phyloP scores from a whole-genome alignment of 2,888 invertebrate species.

The Pachydiplax longipennis region DNA sequence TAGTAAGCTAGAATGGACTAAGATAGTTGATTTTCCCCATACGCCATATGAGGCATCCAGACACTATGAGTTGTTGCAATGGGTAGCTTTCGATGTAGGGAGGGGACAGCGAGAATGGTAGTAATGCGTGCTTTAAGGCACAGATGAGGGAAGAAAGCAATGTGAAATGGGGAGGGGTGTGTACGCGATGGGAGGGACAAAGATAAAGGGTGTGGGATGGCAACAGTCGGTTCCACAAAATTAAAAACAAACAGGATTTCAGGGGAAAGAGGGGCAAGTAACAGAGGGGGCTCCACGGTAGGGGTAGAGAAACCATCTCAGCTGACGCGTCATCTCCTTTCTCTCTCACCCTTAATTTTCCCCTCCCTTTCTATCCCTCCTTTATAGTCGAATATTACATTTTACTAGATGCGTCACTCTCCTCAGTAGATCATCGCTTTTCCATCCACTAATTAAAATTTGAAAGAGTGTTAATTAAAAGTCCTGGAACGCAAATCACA shows the following conservation, averaged over 20 bases:
- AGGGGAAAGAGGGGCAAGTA: not conserved
- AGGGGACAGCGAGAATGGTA: not conserved
- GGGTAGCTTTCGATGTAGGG: not conserved
- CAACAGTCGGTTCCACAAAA: slow-evolving; percentile 34
- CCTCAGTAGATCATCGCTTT: no score
- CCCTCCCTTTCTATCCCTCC: no score
- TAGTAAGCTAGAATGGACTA: no score
- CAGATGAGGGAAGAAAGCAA: not conserved
- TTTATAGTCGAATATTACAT: no score
- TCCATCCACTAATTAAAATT: no score
- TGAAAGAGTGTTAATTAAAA: no score
- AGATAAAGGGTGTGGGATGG: slow-evolving; percentile 22
- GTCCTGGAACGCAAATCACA: no score
- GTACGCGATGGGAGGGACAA: not conserved
- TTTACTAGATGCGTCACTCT: no score
- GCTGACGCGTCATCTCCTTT: slow-evolving; percentile 41
- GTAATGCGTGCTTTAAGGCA: not conserved
- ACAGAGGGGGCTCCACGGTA: not conserved
- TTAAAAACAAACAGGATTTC: slow-evolving; percentile 42
- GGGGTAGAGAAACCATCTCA: slow-evolving; percentile 17
- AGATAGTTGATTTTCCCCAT: no score
- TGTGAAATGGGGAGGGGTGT: not conserved
- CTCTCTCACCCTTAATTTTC: not conserved
- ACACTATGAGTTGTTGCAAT: no score
- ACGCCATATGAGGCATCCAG: no score